Base-by-base conservation (phyloP, 2,797 vertebrate species). In the Cirrhinus mrigala region DNA sequence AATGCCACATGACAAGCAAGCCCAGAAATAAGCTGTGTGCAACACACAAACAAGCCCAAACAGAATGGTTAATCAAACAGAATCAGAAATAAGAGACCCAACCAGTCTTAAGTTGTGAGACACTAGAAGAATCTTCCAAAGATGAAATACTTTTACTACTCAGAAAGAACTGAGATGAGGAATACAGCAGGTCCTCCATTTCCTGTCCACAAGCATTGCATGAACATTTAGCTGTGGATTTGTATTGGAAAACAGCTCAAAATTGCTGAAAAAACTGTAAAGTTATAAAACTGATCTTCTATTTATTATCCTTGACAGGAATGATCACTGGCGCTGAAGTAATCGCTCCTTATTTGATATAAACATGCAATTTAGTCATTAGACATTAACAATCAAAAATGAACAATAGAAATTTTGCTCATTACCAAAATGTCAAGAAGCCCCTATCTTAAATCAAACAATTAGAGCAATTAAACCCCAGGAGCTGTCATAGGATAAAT, bases 401-500 rank as follows among this genome's bases (percentile, higher is more conserved):
- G 33, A 50, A 66, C 60, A 75, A 66, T 66, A 27, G 71, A 66
- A 69, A 46, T 56, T 68, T 29, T 29, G 29, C 62, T 84, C 82
- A 84, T 84, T 84, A 84, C n/a, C 62, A 24, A 84, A 84, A 58
- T 60, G 83, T 69, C 83, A 58, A 84, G 37, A 78, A 79, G 64
- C 83, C 52, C 54, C 58, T 37, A 75, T 83, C 58, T 64, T 64
- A 83, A 75, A 66, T 52, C 29, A 69, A 79, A 79, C 69, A 75
- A 83, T 87, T 84, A 87, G 24, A 87, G 71, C 73, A 87, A 87
- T 87, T 77, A 81, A 87, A 74, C 82, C 83, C 50, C 64, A 87
- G 83, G 71, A 80, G 82, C 82, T 87, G 77, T 84, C 82, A 77
- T 18, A 60, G 71, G 69, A 84, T 80, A 77, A 84, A 81, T 77